Evolutionary conservation across 2,888 invertebrate genomes (phyloP), one percentile per base, ranked within the genome.

Genomic region (Buathra laborator): DNA sequence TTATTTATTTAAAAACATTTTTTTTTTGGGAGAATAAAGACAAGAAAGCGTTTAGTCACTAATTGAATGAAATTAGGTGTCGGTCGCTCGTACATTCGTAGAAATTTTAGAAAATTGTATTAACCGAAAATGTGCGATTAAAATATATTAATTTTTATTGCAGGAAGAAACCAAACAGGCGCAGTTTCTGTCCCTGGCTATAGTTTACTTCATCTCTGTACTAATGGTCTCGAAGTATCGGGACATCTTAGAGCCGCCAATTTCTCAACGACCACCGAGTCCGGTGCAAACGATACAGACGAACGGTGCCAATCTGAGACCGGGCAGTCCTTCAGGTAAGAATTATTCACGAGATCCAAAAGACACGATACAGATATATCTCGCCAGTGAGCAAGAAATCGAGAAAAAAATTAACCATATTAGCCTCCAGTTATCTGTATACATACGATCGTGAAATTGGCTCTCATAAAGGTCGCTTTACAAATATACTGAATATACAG

Each of bases 161-260:
- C 95, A 99, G 99, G 99, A 99, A 96, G 99, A 99, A 95, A 99
- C 99, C 72, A 99, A 99, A 94, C 99, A 99, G 95, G 99, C 99
- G 3, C 99, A 99, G 95, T 99, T 99, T 95, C 96, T 99, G 89
- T 99, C 99, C 16, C 95, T 99, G 92, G 99, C 99, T 88, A 99
- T 99, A 93, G 99, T 99, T 84, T 99, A 99, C 95, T 99, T 99
- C 95, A 98, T 99, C 92, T 99, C 99, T 44, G 99, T 99, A 89
- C 95, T 99, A 93, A 99, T 99, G 99, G 99, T 99, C 88, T 99
- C 99, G 64, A 99, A 99, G 94, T 99, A 99, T 95, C 96, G 99
- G 71, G 99, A 99, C 94, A 99, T 99, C 89, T 95, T 99, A 92
- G 99, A 99, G 94, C 99, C 99, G 81, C 98, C 98, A 29, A 95